phyloP scores from a whole-genome alignment of 2,888 invertebrate genomes.

The Rhorus exstirpatorius region DNA sequence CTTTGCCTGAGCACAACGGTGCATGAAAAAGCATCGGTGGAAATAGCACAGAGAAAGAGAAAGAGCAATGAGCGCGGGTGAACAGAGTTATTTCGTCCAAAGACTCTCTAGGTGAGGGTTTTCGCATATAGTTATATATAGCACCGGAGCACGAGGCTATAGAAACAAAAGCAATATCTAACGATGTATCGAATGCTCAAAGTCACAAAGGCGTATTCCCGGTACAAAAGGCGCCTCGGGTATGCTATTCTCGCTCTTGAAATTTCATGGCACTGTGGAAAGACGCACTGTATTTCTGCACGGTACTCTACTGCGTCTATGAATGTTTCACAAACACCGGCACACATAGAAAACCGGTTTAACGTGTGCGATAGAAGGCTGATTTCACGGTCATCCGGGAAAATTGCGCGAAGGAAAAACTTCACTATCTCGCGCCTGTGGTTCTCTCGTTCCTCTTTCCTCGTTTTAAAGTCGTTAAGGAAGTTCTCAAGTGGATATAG shows the following conservation, averaged over 20 bases:
- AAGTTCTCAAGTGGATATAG: slow-evolving; percentile 53
- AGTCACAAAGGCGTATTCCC: neutral
- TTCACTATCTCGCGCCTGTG: slow-evolving; percentile 49
- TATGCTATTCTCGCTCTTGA: slow-evolving; percentile 1
- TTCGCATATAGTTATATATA: neutral
- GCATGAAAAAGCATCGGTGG: slow-evolving; percentile 60
- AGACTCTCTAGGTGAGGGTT: neutral
- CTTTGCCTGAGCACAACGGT: slow-evolving; percentile 38
- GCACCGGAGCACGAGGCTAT: neutral
- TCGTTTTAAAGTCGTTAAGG: slow-evolving; percentile 69
- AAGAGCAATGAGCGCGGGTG: neutral
- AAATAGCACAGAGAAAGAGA: slow-evolving; percentile 39
- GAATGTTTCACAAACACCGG: slow-evolving; percentile 40
- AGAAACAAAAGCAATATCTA: slow-evolving; percentile 2
- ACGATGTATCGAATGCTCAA: slow-evolving; percentile 2
- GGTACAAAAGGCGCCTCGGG: neutral
- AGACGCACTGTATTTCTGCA: neutral
- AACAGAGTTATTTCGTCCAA: slow-evolving; percentile 25
- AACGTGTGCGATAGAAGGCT: slow-evolving; percentile 61
- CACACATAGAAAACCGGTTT: slow-evolving; percentile 70
- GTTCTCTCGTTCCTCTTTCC: slow-evolving; percentile 22
- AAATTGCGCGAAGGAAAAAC: slow-evolving; percentile 71
- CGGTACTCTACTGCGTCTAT: neutral
- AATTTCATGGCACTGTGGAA: neutral
- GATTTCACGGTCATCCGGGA: slow-evolving; percentile 73